Conservation (phyloP, 2,797 vertebrate genomes). For the Remorina albescens region DNA sequence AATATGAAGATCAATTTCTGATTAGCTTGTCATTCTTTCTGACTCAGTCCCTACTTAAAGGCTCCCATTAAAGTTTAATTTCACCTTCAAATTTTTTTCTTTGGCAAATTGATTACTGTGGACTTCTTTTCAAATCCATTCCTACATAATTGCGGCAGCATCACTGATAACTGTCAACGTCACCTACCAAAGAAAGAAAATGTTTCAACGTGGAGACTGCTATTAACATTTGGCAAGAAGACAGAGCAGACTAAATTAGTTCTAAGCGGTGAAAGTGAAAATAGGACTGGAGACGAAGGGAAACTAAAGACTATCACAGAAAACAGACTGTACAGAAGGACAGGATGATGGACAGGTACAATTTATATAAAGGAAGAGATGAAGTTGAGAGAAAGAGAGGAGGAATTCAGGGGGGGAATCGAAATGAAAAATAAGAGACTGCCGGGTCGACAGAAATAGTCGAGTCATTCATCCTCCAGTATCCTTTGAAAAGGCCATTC, state of each 20-base stretch:
- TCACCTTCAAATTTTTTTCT: conserved; percentile 29
- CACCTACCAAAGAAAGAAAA: conserved; percentile 40
- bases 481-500: conserved; percentile 39
- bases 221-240: conserved; percentile 58
- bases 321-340: background rate
- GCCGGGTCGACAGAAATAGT: conserved; percentile 20
- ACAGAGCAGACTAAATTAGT: conserved; percentile 49
- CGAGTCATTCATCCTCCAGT: conserved; percentile 44
- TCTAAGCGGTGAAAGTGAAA: conserved; percentile 45
- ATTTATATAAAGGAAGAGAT: conserved; percentile 8
- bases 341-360: conserved; percentile 38
- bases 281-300: conserved; percentile 22
- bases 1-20: conserved; percentile 29
- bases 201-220: conserved; percentile 52
- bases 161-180: conserved; percentile 54
- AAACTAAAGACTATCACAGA: conserved; percentile 36
- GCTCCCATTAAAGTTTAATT: conserved; percentile 52
- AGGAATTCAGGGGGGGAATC: background rate
- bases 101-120: conserved; percentile 33
- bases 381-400: background rate
- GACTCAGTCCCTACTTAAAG: conserved; percentile 19
- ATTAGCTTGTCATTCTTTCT: conserved; percentile 24
- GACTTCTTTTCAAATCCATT: conserved; percentile 43
- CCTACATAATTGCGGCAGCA: conserved; percentile 37
- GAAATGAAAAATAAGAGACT: conserved; percentile 1